phyloP scores from a whole-genome alignment of 1,140 invertebrate species.

The Drosophila sulfurigaster region DNA sequence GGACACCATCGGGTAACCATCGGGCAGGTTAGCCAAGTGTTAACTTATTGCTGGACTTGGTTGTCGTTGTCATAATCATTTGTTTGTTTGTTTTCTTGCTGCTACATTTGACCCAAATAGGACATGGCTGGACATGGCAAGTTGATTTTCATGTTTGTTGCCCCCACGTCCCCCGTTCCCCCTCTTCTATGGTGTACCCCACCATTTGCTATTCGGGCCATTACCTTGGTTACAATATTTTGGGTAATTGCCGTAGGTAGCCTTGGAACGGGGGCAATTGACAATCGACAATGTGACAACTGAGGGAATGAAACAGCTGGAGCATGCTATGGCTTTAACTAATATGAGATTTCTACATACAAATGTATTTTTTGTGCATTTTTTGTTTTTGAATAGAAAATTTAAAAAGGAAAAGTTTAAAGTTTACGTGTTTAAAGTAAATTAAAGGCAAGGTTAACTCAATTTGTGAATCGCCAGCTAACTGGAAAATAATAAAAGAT shows the following conservation, averaged over 20 bases:
- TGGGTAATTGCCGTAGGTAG: conserved; percentile 19
- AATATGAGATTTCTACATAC: background rate
- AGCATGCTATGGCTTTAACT: background rate
- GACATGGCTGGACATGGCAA: conserved; percentile 48
- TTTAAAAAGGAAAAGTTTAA: background rate
- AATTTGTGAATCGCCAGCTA: background rate
- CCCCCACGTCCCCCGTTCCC: background rate
- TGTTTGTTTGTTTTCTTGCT: conserved; percentile 1
- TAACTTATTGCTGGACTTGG: conserved; percentile 35
- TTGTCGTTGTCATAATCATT: conserved; percentile 38
- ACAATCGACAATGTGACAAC: conserved; percentile 24
- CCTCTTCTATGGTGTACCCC: background rate
- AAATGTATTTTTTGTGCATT: background rate
- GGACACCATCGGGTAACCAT: background rate
- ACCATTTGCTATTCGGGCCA: conserved; percentile 8
- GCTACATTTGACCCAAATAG: conserved; percentile 63
- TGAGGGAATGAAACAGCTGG: conserved; percentile 23
- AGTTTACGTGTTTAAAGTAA: background rate
- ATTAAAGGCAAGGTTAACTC: background rate
- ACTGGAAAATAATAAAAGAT: too few relatives aligned
- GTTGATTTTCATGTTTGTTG: conserved; percentile 46
- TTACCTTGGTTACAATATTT: conserved; percentile 38
- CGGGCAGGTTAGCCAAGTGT: conserved; percentile 28
- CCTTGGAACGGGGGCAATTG: conserved; percentile 1
- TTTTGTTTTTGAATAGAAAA: background rate